Evolutionary conservation across 2,888 invertebrate species (phyloP), one percentile per base, ranked within the genome.

Genomic region (Eilema caniola): DNA sequence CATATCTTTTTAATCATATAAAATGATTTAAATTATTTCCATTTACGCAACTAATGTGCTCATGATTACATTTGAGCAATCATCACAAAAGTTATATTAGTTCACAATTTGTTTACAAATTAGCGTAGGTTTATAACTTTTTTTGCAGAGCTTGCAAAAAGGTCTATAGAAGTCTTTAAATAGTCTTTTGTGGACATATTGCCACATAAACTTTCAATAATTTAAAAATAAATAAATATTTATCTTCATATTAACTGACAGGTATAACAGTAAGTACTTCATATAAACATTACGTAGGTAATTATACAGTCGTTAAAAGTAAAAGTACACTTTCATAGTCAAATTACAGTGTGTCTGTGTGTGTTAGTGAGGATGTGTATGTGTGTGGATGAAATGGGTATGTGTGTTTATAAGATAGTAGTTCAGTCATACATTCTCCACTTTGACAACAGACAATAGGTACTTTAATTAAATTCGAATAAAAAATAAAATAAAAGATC

Each of bases 401-500:
- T 59, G 8, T 24, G 59, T 28, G 8, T 59, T 8, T 25, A 59
- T 59, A 59, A 24, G 2, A 25, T 16, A 28, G 20, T 16, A 24
- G 8, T 12, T 0, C 5, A 59, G 16, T 4, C 3, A 25, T 59
- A 59, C 14, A 16, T 16, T 59, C 59, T 59, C 7, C 23, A 23
- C n/a, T n/a, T 16, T 5, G 25, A 60, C 7, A 60, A 12, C 14
- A 41, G 41, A 66, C 37, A 31, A 4, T 33, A 41, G 7, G n/a
- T 25, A 66, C 59, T 66, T 62, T 74, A 80, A 82, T 82, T 71
- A 72, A 82, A 84, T 72, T 69, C 62, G 47, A 66, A 75, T 74
- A 71, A 84, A 75, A n/a, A n/a, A n/a, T n/a, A n/a, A n/a, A 24
- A 74, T 73, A 71, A 74, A 70, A 66, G 28, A 72, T 70, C 63